Evolutionary conservation across 2,888 invertebrate species (phyloP), one percentile per base, ranked within the genome.

Genomic region (Amiota communis): DNA sequence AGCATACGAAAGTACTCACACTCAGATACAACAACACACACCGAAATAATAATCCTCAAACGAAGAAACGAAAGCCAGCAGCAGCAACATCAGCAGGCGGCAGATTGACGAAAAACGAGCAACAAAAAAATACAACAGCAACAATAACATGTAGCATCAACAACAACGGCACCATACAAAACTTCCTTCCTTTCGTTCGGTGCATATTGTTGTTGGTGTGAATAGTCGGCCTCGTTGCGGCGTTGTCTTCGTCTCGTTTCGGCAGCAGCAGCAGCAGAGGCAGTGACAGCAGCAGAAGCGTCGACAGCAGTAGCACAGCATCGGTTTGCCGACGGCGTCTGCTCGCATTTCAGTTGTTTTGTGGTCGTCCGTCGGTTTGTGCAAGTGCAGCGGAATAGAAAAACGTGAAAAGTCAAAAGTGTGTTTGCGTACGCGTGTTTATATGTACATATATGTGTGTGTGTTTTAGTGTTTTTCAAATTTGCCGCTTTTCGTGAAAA

Each of bases 401-500:
- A 13, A 17, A 13, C n/a, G 63, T 47, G 67, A 15, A 23, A 36
- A 36, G 12, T 63, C 36, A 15, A 15, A 17, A 59, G 63, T 23
- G 12, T 23, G 61, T 13, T 20, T 61, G 6, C 13, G 11, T 63
- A n/a, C 20, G 20, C 20, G 20, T 63, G 36, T 63, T 63, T 63
- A 13, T 63, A 23, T 63, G 4, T n/a, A n/a, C n/a, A n/a, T n/a
- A n/a, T n/a, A 13, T 48, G 4, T 48, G 9, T 65, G 13, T 46
- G 48, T 48, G 15, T 65, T 48, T 48, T 36, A 36, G 6, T 36
- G 36, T 15, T 17, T n/a, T 23, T 23, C 23, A 12, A 10, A 13
- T 63, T 63, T 71, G 63, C 71, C 71, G 72, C 71, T 72, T n/a
- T 75, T 77, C 76, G 61, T 49, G 15, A n/a, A 59, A 36, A 46